Evolutionary conservation across 2,797 vertebrate genomes (phyloP), one percentile per base, ranked within the genome.

Genomic region (Rhinatrema bivittatum): DNA sequence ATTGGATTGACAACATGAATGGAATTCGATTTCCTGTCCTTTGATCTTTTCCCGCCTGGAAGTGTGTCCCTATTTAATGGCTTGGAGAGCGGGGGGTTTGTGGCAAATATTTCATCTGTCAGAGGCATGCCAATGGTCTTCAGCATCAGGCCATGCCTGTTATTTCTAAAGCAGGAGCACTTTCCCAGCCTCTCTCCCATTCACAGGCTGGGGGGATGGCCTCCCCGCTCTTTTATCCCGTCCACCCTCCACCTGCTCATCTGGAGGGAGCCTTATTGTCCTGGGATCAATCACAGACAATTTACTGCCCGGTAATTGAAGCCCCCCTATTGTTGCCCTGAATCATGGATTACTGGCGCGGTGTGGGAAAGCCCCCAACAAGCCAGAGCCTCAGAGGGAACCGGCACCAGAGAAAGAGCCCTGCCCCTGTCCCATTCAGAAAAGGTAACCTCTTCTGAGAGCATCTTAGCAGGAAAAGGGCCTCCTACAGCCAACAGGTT

Each of bases 271-370:
- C n/a, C n/a, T 32, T 30, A 49, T 49, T 37, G 21, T 33, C 18
- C 46, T 46, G 49, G 42, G 39, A 39, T 49, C 46, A 41, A 49
- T 49, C 46, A 36, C 46, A 49, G 39, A 42, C 46, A 42, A 42
- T 42, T 49, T 42, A 36, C 9, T 18, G 15, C n/a, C 22, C 36
- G 23, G 43, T 46, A 33, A 46, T 33, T 46, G 29, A 46, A 32
- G 30, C 36, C 20, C 33, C n/a, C n/a, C 25, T 18, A 36, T 49
- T 49, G 46, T 49, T 27, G 46, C 33, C 32, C 25, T 32, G 17
- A 36, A 39, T 28, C 25, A 24, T 37, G 33, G 37, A 49, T 49
- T 27, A 33, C 14, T 18, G 30, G 28, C 19, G 5, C 24, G 49
- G 46, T 49, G 46, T 49, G 46, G 46, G 46, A 49, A 49, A 36